These are phyloP conservation scores for Sebastes variabilis DNA, from an alignment of 2,797 vertebrate species.

Conservation along the genomic window DNA sequence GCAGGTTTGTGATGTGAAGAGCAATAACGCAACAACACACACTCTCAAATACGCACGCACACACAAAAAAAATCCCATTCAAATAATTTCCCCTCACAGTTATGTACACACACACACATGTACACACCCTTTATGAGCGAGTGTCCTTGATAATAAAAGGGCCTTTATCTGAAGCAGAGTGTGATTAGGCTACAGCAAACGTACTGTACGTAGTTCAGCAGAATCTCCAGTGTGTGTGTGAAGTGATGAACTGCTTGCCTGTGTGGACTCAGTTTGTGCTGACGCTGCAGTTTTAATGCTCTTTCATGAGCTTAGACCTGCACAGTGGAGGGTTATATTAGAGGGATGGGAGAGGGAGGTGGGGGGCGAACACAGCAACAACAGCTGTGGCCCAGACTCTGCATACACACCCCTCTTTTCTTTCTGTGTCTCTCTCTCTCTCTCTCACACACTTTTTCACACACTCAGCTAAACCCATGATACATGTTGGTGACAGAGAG, in stretches of 20 bases:
- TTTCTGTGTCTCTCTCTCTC: neutral
- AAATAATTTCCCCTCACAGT: neutral
- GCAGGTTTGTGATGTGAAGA: constrained; percentile 22
- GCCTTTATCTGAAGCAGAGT: constrained; percentile 40
- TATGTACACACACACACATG: neutral
- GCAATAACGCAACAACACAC: neutral
- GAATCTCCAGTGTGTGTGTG: constrained; percentile 5
- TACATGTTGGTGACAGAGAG: constrained; percentile 38
- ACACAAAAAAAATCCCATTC: neutral
- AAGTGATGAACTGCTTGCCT: constrained; percentile 46
- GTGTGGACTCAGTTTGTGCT: constrained; percentile 42
- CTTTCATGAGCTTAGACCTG: constrained; percentile 55
- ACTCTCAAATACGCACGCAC: neutral
- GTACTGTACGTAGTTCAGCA: constrained; percentile 28
- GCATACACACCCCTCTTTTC: neutral
- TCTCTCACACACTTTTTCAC: neutral
- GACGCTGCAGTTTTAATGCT: constrained; percentile 41
- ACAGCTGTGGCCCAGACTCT: constrained; percentile 43
- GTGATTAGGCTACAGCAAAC: constrained; percentile 25
- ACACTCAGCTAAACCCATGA: constrained; percentile 8
- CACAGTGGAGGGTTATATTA: constrained; percentile 53
- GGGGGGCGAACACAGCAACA: neutral
- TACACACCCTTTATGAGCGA: constrained; percentile 13
- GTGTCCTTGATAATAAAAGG: constrained; percentile 53
- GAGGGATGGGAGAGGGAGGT: neutral